Evolutionary conservation across 2,888 invertebrate species (phyloP), one percentile per base, ranked within the genome.

Genomic region (Lasius platythorax): DNA sequence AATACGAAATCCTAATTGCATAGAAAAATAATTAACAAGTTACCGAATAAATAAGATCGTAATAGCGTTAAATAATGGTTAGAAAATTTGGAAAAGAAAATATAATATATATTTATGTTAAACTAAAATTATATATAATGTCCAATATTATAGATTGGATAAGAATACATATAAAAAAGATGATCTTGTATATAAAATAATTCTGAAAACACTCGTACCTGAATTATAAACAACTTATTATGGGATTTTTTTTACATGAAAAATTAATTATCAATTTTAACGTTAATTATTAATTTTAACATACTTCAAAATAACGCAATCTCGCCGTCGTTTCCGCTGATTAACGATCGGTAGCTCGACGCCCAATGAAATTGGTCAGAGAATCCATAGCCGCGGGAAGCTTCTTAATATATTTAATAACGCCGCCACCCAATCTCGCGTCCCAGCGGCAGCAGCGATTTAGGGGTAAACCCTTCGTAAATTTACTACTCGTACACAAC

Each of bases 351-450:
- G 46, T 28, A 18, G 79, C 67, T 58, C 58, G 68, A 58, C 23
- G 61, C 23, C 61, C 61, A 78, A 78, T 78, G 56, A 78, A 78
- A 78, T 79, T 70, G 79, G 61, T 79, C 61, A 58, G 68, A 79
- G 43, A 70, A 61, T 70, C 33, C 79, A 58, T 61, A 61, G 70
- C 70, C 61, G 58, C 70, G 70, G 72, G 79, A 79, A 79, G 70
- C 79, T 79, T 46, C 70, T 79, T 79, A 72, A 79, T 79, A 70
- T 79, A 79, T 79, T 79, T 79, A 79, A 79, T 79, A 79, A 79
- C 70, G 46, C 79, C 79, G n/a, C 58, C 58, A 61, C 70, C 70
- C 70, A 79, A 79, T 70, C 70, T 70, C 68, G 79, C 79, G 79
- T 70, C 70, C n/a, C 61, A 78, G 53, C 67, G 28, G 46, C 70